Conservation (phyloP, 2,113 vertebrate species). For the Oncorhynchus mykiss region DNA sequence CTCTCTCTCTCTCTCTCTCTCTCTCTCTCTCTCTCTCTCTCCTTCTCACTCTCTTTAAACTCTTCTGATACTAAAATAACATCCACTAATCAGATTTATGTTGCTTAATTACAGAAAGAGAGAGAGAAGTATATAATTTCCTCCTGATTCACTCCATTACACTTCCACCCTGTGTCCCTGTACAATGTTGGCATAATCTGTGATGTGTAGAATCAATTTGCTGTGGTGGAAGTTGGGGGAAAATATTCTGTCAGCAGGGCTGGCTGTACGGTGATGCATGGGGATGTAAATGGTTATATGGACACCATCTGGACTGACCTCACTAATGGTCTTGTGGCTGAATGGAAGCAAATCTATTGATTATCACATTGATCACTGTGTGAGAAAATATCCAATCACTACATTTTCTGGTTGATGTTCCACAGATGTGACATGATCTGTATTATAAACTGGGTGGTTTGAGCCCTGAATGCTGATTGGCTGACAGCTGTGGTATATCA, state of each 20-base stretch:
- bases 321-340: too few relatives aligned
- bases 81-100: constrained; percentile 3
- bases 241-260: constrained; percentile 28
- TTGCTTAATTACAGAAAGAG: constrained; percentile 6
- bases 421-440: too few relatives aligned
- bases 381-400: too few relatives aligned
- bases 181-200: constrained; percentile 19
- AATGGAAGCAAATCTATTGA: too few relatives aligned
- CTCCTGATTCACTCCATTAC: constrained; percentile 1
- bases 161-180: constrained; percentile 1
- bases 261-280: constrained; percentile 16
- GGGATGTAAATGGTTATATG: constrained; percentile 23
- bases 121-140: neutral
- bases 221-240: constrained; percentile 11
- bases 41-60: neutral
- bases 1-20: too few relatives aligned
- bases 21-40: too few relatives aligned
- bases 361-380: too few relatives aligned
- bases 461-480: too few relatives aligned
- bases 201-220: constrained; percentile 27
- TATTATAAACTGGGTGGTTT: too few relatives aligned
- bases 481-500: too few relatives aligned
- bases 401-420: too few relatives aligned
- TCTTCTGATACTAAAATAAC: neutral
- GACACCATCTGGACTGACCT: constrained; percentile 24